Conservation (phyloP, 1,140 invertebrate species). For the Drosophila trapezifrons region DNA sequence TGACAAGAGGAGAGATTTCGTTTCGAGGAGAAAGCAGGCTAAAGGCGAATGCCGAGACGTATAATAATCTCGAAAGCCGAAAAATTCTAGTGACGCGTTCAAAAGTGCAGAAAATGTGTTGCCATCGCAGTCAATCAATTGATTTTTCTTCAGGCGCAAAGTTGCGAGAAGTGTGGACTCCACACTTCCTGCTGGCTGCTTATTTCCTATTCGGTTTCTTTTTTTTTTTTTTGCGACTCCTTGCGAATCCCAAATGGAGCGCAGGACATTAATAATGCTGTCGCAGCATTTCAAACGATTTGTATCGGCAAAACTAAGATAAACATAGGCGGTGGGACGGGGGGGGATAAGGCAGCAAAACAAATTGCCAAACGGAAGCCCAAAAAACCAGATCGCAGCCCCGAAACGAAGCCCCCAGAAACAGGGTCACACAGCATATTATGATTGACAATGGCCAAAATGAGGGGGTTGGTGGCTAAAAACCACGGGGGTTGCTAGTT, state of each 20-base stretch:
- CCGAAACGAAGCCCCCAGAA: constrained; percentile 36
- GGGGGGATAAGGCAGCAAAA: constrained; percentile 31
- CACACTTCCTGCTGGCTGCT: not conserved
- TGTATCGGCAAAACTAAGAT: constrained; percentile 51
- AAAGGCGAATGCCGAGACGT: constrained; percentile 28
- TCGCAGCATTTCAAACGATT: constrained; percentile 26
- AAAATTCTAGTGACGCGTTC: constrained; percentile 72
- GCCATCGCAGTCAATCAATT: constrained; percentile 74
- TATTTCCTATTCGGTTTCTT: not conserved
- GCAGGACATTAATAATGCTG: constrained; percentile 55
- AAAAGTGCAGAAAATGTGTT: constrained; percentile 75
- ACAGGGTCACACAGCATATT: constrained; percentile 35
- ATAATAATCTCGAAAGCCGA: constrained; percentile 42
- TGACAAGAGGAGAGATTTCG: constrained; percentile 45
- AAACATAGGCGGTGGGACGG: constrained; percentile 23
- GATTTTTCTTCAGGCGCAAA: constrained; percentile 60
- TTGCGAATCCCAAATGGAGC: constrained; percentile 17
- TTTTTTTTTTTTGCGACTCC: not conserved
- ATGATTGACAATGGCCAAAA: constrained; percentile 61
- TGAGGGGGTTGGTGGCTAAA: not conserved
- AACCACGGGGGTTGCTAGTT: constrained; percentile 32
- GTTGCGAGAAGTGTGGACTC: constrained; percentile 4
- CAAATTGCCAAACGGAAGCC: constrained; percentile 62
- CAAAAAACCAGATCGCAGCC: constrained; percentile 35
- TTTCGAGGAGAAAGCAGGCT: constrained; percentile 22